Percentiles rank a stretch among this genome's conserved stretches.
Conservation (phyloP, 2,888 invertebrate species). For the Tenthredo amoena region DNA sequence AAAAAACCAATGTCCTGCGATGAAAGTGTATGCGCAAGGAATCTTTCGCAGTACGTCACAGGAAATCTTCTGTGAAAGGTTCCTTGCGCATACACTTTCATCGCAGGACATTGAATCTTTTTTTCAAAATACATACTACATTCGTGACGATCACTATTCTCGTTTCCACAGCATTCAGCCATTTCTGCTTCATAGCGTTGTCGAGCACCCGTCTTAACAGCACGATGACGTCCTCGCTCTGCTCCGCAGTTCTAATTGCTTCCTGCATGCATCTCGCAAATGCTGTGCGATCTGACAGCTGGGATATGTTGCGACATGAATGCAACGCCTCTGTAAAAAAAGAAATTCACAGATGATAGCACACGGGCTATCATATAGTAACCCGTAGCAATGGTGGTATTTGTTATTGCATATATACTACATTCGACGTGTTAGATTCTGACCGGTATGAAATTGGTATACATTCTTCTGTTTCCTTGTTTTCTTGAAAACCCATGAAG, state of each 20-base stretch:
- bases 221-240: neutral
- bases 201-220: neutral
- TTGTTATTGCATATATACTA: neutral
- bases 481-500: too few relatives aligned
- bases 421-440: too few relatives aligned
- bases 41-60: too few relatives aligned
- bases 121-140: too few relatives aligned
- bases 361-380: neutral
- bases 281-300: neutral
- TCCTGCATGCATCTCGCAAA: constrained; percentile 24
- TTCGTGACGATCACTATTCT: neutral
- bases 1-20: too few relatives aligned
- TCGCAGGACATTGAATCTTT: too few relatives aligned
- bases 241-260: neutral
- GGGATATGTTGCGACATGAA: neutral
- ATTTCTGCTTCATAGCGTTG: neutral
- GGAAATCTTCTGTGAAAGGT: too few relatives aligned
- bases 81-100: too few relatives aligned
- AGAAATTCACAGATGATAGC: neutral
- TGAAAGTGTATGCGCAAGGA: too few relatives aligned
- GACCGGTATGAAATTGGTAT: too few relatives aligned
- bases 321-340: neutral
- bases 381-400: neutral
- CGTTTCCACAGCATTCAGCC: neutral
- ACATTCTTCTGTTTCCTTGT: too few relatives aligned